Conservation (phyloP, 2,113 vertebrate genomes). For the Furnarius figulus region DNA sequence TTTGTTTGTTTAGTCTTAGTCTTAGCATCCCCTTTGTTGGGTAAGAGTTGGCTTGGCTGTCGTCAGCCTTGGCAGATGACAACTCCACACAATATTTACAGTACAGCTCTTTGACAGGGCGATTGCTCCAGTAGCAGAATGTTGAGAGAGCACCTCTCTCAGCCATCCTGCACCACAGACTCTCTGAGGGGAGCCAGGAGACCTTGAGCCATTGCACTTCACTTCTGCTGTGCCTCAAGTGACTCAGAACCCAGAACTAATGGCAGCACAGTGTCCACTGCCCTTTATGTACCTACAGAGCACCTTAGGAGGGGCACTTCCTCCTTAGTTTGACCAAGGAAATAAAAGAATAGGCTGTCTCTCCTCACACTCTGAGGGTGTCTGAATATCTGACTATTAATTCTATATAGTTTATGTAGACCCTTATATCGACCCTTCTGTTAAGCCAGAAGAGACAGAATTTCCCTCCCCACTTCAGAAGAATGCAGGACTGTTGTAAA, state of each 20-base stretch:
- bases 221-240: neutral
- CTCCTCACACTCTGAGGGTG: neutral
- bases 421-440: neutral
- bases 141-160: neutral
- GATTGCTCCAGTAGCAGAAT: neutral
- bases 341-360: neutral
- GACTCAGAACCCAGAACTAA: neutral
- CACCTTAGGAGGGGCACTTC: neutral
- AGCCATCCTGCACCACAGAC: neutral
- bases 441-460: neutral
- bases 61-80: neutral
- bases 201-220: neutral
- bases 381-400: neutral
- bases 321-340: neutral
- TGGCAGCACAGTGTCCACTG: neutral
- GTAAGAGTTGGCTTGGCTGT: neutral
- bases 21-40: neutral
- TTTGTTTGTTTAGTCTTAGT: neutral
- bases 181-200: neutral
- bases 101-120: neutral
- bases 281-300: neutral
- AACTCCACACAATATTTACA: neutral
- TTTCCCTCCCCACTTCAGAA: neutral
- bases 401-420: neutral
- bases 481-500: constrained; percentile 6